Conservation (phyloP, 1,140 invertebrate genomes). For the Sarcophaga peregrina region DNA sequence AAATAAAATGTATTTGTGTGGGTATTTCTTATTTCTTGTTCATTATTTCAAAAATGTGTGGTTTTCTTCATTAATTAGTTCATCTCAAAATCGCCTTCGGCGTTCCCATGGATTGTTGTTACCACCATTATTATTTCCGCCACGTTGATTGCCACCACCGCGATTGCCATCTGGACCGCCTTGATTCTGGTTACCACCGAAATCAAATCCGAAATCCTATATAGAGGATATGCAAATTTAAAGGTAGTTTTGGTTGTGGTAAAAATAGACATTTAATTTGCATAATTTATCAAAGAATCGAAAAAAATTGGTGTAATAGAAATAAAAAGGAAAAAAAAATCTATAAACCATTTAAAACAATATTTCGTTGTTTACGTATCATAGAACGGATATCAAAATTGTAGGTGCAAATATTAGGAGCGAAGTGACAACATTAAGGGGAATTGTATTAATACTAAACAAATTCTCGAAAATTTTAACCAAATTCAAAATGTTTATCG, state of each 20-base stretch:
- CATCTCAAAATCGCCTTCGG: constrained; percentile 56
- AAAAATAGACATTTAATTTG: constrained; percentile 23
- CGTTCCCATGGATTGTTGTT: constrained; percentile 65
- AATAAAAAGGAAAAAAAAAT: background rate
- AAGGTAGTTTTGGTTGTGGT: constrained; percentile 34
- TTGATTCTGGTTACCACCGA: constrained; percentile 65
- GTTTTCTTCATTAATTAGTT: background rate
- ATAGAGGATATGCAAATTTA: constrained; percentile 39
- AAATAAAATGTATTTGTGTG: no score
- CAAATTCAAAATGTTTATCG: constrained; percentile 36
- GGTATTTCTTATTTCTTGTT: background rate
- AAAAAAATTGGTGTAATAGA: background rate
- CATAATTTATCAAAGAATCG: constrained; percentile 18
- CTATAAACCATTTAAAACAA: background rate
- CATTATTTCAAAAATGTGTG: background rate
- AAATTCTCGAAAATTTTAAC: constrained; percentile 37
- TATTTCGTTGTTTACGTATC: background rate
- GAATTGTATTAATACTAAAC: constrained; percentile 34
- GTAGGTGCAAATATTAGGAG: background rate
- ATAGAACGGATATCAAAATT: background rate
- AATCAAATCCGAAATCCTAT: constrained; percentile 56
- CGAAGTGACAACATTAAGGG: background rate
- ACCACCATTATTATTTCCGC: constrained; percentile 62
- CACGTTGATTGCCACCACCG: constrained; percentile 56
- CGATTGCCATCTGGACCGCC: constrained; percentile 52